Conservation (phyloP, 2,888 invertebrate genomes). For the Sarcophaga caerulescens region DNA sequence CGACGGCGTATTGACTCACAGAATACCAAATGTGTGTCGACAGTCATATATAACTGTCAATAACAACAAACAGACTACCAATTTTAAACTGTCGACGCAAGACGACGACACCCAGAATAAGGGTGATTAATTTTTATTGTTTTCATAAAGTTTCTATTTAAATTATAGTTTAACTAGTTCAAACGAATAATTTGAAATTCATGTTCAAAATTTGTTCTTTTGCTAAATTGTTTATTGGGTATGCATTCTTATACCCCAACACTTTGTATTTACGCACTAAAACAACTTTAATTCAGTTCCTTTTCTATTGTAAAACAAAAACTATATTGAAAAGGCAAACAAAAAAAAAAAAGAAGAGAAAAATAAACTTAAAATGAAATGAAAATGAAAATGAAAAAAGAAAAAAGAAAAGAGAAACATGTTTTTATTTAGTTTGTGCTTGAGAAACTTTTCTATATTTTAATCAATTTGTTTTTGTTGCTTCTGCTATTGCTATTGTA, state of each 20-base stretch:
- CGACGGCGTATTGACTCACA: too few relatives aligned
- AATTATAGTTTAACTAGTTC: too few relatives aligned
- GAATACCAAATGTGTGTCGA: too few relatives aligned
- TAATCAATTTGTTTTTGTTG: conserved; percentile 57
- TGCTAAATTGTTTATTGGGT: too few relatives aligned
- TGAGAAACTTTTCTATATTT: conserved; percentile 60
- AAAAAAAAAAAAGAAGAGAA: neutral
- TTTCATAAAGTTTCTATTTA: too few relatives aligned
- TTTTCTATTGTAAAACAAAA: neutral
- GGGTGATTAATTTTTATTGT: too few relatives aligned
- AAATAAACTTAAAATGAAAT: neutral
- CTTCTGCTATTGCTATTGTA: neutral
- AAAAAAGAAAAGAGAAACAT: conserved; percentile 5
- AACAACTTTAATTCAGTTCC: conserved; percentile 13
- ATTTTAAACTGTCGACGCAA: too few relatives aligned
- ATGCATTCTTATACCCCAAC: neutral
- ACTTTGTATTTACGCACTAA: conserved; percentile 21
- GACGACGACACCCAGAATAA: too few relatives aligned
- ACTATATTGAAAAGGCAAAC: neutral
- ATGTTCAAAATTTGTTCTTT: neutral
- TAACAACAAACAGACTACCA: too few relatives aligned
- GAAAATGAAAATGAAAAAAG: neutral
- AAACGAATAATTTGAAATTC: neutral
- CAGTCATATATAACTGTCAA: too few relatives aligned
- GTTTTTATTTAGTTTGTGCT: conserved; percentile 60